Evolutionary conservation across 2,113 vertebrate species (phyloP), one percentile per base, ranked within the genome.

Genomic region (Ciconia boyciana): DNA sequence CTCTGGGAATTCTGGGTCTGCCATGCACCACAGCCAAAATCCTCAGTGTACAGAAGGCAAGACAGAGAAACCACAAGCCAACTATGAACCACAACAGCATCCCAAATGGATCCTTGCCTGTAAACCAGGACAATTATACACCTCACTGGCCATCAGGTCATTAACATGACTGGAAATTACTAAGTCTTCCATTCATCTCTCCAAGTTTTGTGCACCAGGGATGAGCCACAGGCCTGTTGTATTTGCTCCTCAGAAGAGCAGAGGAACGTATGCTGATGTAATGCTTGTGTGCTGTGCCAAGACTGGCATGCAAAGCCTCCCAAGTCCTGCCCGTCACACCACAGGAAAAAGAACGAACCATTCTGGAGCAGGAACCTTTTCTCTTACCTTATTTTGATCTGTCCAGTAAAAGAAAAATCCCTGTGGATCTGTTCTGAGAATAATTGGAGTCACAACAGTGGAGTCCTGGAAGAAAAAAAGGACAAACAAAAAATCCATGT

Each of bases 401-500:
- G 99, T 99, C 99, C 99, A 99, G 83, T 99, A 99, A 82, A 99
- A 98, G 98, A 99, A 99, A 98, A 99, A 99, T 94, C 99, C 99
- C 95, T 99, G 99, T 65, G 99, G 99, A 96, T 99, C 99, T 76
- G 99, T 99, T 94, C 98, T 98, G 46, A 99, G 98, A 89, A 99
- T 99, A 96, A 99, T 98, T 19, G 99, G 98, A 95, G 98, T 99
- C 96, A 99, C 99, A 83, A 98, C 97, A 58, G 99, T 98, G 8
- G 99, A 99, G 95, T 99, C 99, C 99, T 99, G 66, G 62, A 96
- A 96, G 82, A 10, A 49, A 49, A 96, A 68, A 79, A 20, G 5
- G 48, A 66, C 34, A 94, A 91, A 80, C 36, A 88, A 68, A 31
- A 83, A 82, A 64, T 32, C 62, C 16, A 34, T 31, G 21, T 90